Conservation (phyloP, 2,113 vertebrate genomes). For the Neodon shergylaensis region DNA sequence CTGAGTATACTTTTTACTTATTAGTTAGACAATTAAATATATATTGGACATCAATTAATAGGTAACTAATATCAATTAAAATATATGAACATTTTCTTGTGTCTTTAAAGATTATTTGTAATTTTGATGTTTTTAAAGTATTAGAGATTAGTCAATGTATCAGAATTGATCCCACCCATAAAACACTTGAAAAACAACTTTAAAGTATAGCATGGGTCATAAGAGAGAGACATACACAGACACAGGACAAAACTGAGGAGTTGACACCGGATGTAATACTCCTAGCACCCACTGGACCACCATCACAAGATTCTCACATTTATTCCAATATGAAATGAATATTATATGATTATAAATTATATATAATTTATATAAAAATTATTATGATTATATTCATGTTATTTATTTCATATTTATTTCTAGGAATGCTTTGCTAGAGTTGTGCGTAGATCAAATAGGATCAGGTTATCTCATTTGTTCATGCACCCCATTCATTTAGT, state of each 20-base stretch:
- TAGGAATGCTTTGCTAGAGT: neutral
- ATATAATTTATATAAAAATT: too few relatives aligned
- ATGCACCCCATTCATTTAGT: neutral
- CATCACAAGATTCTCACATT: neutral
- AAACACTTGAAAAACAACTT: slow-evolving; percentile 30
- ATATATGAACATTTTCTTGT: neutral
- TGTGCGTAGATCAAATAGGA: neutral
- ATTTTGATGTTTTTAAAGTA: slow-evolving; percentile 6
- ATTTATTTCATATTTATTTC: neutral
- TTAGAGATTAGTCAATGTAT: neutral
- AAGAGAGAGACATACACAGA: neutral
- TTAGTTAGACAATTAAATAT: neutral
- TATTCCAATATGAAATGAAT: neutral
- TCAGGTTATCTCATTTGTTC: neutral
- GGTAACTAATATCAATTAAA: neutral
- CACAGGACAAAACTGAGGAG: neutral
- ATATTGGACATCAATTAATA: neutral
- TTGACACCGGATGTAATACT: neutral
- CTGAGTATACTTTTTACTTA: neutral
- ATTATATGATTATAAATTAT: too few relatives aligned
- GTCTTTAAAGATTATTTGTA: slow-evolving; percentile 38
- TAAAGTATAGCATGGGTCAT: neutral
- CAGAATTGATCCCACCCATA: neutral
- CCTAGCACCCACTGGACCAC: neutral
- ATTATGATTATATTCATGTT: too few relatives aligned